A percentile compares a stretch with the other conserved stretches of the same genome.
Conservation (phyloP, 2,113 vertebrate species). For the Hydrochoerus hydrochaeris region DNA sequence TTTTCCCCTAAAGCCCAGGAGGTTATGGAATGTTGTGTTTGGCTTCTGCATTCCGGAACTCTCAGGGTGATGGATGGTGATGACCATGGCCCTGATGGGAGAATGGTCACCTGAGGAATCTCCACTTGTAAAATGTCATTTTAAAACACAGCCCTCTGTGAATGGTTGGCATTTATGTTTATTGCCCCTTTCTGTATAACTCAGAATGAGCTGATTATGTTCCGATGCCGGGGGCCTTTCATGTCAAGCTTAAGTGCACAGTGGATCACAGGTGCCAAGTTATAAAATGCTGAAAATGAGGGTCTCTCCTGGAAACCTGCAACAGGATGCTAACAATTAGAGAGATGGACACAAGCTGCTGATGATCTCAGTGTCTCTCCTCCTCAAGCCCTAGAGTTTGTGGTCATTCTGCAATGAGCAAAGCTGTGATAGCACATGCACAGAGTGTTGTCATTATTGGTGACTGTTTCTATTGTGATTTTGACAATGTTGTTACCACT, state of each 20-base stretch:
- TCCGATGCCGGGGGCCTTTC: constrained; percentile 38
- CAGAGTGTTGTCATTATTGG: background rate
- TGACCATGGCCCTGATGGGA: accelerated
- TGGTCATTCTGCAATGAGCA: background rate
- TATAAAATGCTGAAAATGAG: constrained; percentile 62
- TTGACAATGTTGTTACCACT: background rate
- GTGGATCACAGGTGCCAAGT: constrained; percentile 10
- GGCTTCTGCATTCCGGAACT: background rate
- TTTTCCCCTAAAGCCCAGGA: background rate
- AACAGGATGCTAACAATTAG: background rate
- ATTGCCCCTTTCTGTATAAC: background rate
- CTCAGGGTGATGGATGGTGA: background rate
- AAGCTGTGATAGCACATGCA: background rate
- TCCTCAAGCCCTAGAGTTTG: constrained; percentile 3
- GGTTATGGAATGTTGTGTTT: background rate
- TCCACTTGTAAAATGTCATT: constrained; percentile 43
- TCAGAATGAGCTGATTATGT: constrained; percentile 44
- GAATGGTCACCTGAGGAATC: constrained; percentile 51
- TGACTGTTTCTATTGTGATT: constrained; percentile 21
- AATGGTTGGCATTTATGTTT: constrained; percentile 48
- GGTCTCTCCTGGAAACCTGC: constrained; percentile 25
- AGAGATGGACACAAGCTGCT: background rate
- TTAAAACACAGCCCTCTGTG: constrained; percentile 8
- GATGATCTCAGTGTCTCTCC: background rate
- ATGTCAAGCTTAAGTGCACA: constrained; percentile 16